These are phyloP conservation scores for Ethmia dodecea DNA, from an alignment of 2,888 invertebrate species.

Conservation along the genomic window DNA sequence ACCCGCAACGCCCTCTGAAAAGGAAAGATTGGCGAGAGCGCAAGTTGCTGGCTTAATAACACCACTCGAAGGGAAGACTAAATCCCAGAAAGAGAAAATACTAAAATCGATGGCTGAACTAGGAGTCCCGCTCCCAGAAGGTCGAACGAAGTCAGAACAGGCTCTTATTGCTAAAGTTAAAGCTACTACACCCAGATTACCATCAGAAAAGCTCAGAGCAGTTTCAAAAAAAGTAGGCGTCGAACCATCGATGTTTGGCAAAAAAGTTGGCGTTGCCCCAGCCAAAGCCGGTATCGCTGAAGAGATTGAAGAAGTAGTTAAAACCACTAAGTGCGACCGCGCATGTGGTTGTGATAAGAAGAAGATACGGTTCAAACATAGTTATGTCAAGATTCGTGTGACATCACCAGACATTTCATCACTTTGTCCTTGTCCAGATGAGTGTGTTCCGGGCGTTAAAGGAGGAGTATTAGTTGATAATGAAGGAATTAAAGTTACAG, in stretches of 20 bases:
- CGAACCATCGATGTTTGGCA: too few species aligned
- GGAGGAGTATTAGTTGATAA: constrained; percentile 47
- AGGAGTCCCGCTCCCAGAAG: too few species aligned
- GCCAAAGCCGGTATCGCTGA: constrained; percentile 30
- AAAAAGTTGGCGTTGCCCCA: constrained; percentile 14
- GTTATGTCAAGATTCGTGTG: constrained; percentile 54
- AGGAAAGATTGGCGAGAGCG: too few species aligned
- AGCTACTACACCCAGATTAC: too few species aligned
- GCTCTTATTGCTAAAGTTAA: too few species aligned
- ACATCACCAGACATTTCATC: constrained; percentile 58
- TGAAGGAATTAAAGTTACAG: constrained; percentile 53
- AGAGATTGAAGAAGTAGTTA: constrained; percentile 42
- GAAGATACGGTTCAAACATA: constrained; percentile 57
- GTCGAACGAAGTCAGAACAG: too few species aligned
- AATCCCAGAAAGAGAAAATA: too few species aligned
- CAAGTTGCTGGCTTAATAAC: too few species aligned
- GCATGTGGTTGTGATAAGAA: constrained; percentile 56
- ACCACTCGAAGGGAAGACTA: too few species aligned
- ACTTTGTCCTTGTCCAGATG: constrained; percentile 46
- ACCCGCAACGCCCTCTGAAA: too few species aligned
- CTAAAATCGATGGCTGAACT: too few species aligned
- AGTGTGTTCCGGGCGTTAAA: constrained; percentile 48
- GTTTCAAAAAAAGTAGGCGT: constrained; percentile 16
- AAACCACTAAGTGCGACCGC: constrained; percentile 49
- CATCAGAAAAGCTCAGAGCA: constrained; percentile 3